Evolutionary conservation across 2,888 invertebrate species (phyloP).

Genomic region (Actias luna): DNA sequence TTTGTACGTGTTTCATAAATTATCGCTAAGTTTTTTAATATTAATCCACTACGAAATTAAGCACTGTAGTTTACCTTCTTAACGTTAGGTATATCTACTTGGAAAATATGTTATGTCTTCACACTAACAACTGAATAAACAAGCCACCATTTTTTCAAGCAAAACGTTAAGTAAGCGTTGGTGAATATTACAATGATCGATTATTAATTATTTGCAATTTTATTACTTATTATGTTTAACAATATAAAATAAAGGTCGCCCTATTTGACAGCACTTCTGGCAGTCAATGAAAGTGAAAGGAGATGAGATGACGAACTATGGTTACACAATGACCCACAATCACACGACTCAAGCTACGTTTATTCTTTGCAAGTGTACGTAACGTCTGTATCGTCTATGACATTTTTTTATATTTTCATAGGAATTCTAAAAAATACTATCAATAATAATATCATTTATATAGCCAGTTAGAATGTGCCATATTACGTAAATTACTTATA

Average conservation of each 20-base stretch:
- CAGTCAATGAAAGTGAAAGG: slow-evolving; percentile 53
- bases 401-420: neutral
- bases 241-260: neutral
- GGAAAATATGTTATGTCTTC: too few species aligned
- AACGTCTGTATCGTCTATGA: neutral
- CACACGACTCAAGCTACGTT: slow-evolving; percentile 9
- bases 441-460: too few species aligned
- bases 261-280: slow-evolving; percentile 24
- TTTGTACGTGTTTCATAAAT: neutral
- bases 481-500: too few species aligned
- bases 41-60: neutral
- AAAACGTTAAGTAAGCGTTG: neutral
- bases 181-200: neutral
- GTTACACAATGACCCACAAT: slow-evolving; percentile 40
- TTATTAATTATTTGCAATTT: slow-evolving; percentile 4
- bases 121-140: neutral
- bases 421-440: neutral
- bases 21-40: neutral
- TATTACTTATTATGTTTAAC: neutral
- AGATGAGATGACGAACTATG: slow-evolving; percentile 30
- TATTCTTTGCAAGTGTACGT: slow-evolving; percentile 1
- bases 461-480: too few species aligned
- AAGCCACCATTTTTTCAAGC: neutral
- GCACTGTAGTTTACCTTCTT: too few species aligned
- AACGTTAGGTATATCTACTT: too few species aligned